These are phyloP conservation scores for Mionectes olivaceus DNA, from an alignment of 2,797 vertebrate genomes.

Conservation along the genomic window DNA sequence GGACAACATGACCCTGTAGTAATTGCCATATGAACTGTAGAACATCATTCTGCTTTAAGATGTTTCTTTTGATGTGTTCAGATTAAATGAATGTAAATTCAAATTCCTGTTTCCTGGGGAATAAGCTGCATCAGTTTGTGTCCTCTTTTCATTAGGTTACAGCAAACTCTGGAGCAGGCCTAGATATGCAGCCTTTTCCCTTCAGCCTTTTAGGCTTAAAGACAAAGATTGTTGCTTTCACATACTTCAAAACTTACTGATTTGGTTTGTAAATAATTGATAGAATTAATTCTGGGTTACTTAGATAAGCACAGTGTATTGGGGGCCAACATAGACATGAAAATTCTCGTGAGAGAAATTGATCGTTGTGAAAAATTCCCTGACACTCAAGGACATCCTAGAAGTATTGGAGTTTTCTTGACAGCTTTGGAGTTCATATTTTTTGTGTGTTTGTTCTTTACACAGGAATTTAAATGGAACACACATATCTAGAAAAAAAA, in stretches of 20 bases:
- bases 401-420: not conserved
- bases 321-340: not conserved
- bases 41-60: constrained; percentile 46
- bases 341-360: not conserved
- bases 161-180: not conserved
- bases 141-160: not conserved
- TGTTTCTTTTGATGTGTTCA: constrained; percentile 39
- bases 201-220: not conserved
- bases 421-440: not conserved
- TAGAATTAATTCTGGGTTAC: not conserved
- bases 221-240: not conserved
- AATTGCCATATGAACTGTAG: constrained; percentile 23
- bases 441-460: not conserved
- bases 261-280: not conserved
- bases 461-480: not conserved
- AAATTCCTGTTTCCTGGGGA: constrained; percentile 15
- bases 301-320: not conserved
- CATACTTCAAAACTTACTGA: not conserved
- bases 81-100: constrained; percentile 54
- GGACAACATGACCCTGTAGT: constrained; percentile 29
- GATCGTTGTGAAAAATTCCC: not conserved
- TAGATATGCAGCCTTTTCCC: not conserved
- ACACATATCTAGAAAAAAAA: not conserved
- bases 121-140: not conserved
- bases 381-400: not conserved